These are phyloP conservation scores for Cephus sareptanus DNA, from an alignment of 2,888 invertebrate species.

Conservation along the genomic window DNA sequence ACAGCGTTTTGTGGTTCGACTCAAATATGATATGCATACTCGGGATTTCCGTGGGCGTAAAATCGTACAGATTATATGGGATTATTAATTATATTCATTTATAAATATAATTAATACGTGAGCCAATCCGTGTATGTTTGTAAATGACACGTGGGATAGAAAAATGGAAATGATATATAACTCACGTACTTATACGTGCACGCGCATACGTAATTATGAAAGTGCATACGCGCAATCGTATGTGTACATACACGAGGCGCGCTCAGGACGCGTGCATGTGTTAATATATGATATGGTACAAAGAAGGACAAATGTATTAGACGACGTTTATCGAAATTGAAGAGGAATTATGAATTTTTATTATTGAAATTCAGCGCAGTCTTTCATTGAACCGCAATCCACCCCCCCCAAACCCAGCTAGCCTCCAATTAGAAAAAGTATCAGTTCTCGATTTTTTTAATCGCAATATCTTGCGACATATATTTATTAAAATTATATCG, in stretches of 20 bases:
- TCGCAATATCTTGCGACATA: not conserved
- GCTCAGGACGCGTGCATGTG: constrained; percentile 40
- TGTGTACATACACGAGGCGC: constrained; percentile 23
- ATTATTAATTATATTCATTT: constrained; percentile 15
- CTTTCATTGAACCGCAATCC: not conserved
- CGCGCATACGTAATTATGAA: constrained; percentile 22
- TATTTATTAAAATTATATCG: not conserved
- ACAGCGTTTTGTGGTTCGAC: constrained; percentile 36
- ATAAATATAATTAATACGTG: constrained; percentile 11
- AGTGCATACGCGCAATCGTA: constrained; percentile 13
- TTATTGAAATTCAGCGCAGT: constrained; percentile 44
- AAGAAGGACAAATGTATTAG: constrained; percentile 62
- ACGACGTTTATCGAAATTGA: constrained; percentile 60
- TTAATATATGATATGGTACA: constrained; percentile 59
- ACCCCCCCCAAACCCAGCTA: not conserved
- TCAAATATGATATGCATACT: constrained; percentile 34
- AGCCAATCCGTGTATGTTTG: not conserved
- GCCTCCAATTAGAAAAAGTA: fast-evolving
- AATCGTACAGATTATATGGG: constrained; percentile 23
- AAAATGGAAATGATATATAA: not conserved
- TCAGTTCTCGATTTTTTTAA: not conserved
- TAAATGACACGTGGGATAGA: not conserved
- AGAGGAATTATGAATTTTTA: constrained; percentile 64
- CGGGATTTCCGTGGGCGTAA: constrained; percentile 23
- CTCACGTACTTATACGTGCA: constrained; percentile 12